Base-by-base conservation (phyloP, 2,888 invertebrate species). In the Campoletis raptor region DNA sequence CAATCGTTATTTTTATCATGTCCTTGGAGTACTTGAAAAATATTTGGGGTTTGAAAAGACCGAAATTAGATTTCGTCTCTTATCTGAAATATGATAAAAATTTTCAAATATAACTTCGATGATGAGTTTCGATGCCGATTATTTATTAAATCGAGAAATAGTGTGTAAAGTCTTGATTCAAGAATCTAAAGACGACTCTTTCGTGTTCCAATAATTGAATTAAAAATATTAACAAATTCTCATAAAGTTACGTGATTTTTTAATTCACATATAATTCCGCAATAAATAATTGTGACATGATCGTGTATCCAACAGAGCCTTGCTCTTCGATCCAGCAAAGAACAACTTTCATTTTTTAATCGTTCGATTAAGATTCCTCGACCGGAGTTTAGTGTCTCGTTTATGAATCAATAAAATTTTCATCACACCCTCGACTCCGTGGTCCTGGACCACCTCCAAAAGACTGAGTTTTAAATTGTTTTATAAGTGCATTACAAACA, bases 311-410 rank as follows among this genome's bases (percentile, higher is more conserved):
- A n/a, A 30, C 24, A 18, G 52, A 18, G 52, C 30, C 30, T 57
- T 12, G 36, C 72, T 61, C 61, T 45, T 61, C 21, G 61, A 18
- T 36, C 61, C 42, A 42, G 40, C 12, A n/a, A 36, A 61, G 21
- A 80, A 72, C 80, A 61, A 80, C 80, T 80, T 80, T 80, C 80
- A 80, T 80, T 72, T 80, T 70, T 80, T 45, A 54, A 76, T 76
- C 74, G 61, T 10, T 40, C 30, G 37, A 10, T 61, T n/a, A 40
- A 57, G 36, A 42, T 21, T 2, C 42, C 40, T 30, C 42, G n/a
- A 3, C 15, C 21, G 0, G 21, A 9, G 6, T 61, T 0, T 61
- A 0, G 30, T 15, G 52, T 54, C 52, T 54, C 52, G 30, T 0
- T 30, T 15, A 7, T 24, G 6, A 15, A 30, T 30, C 30, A 15